Evolutionary conservation across 2,113 vertebrate genomes (phyloP).

Genomic region (Pelecanoides urinatrix): DNA sequence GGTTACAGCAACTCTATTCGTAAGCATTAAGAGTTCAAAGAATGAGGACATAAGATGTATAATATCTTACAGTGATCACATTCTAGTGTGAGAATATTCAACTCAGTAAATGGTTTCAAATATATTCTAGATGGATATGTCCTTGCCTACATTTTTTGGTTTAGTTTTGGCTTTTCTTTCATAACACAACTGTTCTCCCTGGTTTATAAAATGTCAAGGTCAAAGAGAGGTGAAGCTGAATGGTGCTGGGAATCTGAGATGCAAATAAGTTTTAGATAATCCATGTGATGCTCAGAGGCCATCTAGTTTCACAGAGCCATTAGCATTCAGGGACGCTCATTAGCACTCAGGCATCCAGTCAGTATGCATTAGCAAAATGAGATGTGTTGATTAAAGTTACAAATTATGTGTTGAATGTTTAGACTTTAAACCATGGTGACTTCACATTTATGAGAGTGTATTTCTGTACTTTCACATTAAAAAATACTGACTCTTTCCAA

Average conservation of each 20-base stretch:
- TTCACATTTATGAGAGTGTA: slow-evolving; percentile 18
- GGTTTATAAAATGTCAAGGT: slow-evolving; percentile 64
- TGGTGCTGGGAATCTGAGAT: slow-evolving; percentile 53
- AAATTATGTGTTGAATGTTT: slow-evolving; percentile 64
- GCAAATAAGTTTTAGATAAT: slow-evolving; percentile 61
- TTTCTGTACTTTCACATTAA: not conserved
- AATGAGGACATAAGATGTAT: not conserved
- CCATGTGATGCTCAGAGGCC: slow-evolving; percentile 35
- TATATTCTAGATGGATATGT: not conserved
- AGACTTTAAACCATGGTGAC: slow-evolving; percentile 38
- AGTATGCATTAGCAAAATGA: slow-evolving; percentile 66
- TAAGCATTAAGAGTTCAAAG: not conserved
- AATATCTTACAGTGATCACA: not conserved
- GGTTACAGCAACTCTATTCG: not conserved
- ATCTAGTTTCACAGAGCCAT: slow-evolving; percentile 42
- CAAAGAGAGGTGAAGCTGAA: slow-evolving; percentile 62
- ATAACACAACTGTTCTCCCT: slow-evolving; percentile 17
- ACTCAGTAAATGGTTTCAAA: not conserved
- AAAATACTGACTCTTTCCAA: not conserved
- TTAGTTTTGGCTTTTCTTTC: slow-evolving; percentile 16
- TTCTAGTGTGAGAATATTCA: not conserved
- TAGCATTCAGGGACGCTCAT: slow-evolving; percentile 65
- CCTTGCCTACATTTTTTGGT: not conserved
- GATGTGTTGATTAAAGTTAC: slow-evolving; percentile 74
- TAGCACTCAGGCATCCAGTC: slow-evolving; percentile 64